phyloP scores from a whole-genome alignment of 2,113 vertebrate genomes.

The Crotalus helleri region DNA sequence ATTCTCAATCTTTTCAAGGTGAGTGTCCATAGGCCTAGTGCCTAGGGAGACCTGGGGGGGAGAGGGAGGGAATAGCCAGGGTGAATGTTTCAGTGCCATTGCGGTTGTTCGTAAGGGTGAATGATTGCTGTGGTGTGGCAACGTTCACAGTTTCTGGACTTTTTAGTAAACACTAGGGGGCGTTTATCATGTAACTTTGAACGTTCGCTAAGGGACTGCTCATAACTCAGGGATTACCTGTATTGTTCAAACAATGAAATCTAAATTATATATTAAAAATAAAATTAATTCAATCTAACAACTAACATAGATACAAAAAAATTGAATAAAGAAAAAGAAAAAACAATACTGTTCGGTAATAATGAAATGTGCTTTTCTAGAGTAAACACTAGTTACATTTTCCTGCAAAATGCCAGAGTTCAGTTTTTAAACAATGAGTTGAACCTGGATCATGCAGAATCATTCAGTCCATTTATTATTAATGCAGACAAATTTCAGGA shows the following conservation, averaged over 20 bases:
- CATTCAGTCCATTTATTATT: neutral
- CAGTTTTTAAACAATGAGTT: neutral
- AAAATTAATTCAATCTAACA: neutral
- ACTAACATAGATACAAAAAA: neutral
- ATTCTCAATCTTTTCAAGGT: no score
- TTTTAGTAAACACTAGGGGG: no score
- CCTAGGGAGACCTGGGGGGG: no score
- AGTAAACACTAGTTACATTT: neutral
- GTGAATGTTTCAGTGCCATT: no score
- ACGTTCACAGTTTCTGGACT: no score
- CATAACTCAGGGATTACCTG: no score
- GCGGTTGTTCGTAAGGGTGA: no score
- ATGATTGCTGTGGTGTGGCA: no score
- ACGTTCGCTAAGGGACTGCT: no score
- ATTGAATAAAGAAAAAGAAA: neutral
- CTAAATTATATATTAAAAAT: neutral
- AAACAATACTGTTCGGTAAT: neutral
- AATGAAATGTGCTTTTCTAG: neutral
- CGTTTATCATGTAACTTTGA: no score
- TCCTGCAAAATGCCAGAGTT: neutral
- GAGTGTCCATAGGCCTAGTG: no score
- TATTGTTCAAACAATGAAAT: neutral
- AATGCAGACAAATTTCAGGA: neutral
- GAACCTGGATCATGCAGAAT: neutral
- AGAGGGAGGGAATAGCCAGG: no score